phyloP scores from a whole-genome alignment of 1,140 invertebrate genomes.

The Rhyacophila brunnea region DNA sequence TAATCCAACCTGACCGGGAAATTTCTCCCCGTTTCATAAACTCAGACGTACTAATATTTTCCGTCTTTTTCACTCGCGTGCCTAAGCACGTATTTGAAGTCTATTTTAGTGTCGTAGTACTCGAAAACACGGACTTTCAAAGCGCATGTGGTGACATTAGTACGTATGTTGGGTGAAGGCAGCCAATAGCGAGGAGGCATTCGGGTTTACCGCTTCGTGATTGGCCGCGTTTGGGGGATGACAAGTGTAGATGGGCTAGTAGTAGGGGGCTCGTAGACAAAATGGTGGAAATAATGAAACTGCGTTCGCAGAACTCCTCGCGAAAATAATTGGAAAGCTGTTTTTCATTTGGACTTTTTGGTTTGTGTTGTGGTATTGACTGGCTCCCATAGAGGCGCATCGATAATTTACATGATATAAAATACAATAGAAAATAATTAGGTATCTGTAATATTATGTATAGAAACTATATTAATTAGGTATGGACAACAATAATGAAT shows the following conservation, averaged over 20 bases:
- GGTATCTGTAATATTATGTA: too few relatives aligned
- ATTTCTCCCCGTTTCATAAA: neutral
- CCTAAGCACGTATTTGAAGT: neutral
- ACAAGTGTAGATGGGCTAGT: slow-evolving; percentile 18
- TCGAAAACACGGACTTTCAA: slow-evolving; percentile 6
- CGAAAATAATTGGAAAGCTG: too few relatives aligned
- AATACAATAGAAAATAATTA: too few relatives aligned
- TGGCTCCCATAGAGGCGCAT: too few relatives aligned
- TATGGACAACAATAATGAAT: too few relatives aligned
- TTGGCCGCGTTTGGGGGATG: slow-evolving; percentile 38
- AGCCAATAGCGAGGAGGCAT: slow-evolving; percentile 35
- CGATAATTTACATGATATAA: too few relatives aligned
- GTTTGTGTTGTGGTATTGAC: too few relatives aligned
- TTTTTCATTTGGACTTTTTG: too few relatives aligned
- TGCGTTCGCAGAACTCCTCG: slow-evolving; percentile 1
- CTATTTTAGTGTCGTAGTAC: neutral
- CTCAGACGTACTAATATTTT: neutral
- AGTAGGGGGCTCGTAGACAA: slow-evolving; percentile 21
- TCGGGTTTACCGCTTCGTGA: slow-evolving; percentile 27
- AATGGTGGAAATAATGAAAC: slow-evolving; percentile 26
- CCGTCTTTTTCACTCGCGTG: slow-evolving; percentile 5
- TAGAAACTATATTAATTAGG: too few relatives aligned
- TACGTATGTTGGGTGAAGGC: slow-evolving; percentile 39
- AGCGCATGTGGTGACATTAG: slow-evolving; percentile 22
- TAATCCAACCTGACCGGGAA: slow-evolving; percentile 28